These are phyloP conservation scores for Valencia hispanica DNA, from an alignment of 2,797 vertebrate species.

Conservation along the genomic window DNA sequence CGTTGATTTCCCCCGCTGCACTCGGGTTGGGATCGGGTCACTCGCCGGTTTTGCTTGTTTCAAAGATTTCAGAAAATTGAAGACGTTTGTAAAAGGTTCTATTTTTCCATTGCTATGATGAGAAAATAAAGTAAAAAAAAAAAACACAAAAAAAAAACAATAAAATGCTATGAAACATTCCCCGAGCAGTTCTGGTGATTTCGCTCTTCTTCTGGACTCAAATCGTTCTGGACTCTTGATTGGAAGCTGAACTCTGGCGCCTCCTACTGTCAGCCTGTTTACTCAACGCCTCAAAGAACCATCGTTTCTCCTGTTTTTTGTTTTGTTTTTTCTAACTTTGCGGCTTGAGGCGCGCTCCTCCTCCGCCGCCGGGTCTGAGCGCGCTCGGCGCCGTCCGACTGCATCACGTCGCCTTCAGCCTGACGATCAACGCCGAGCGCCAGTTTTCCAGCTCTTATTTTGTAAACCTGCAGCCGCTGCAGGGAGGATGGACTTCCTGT, in stretches of 20 bases:
- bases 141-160: conserved; percentile 76
- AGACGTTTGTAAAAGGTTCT: conserved; percentile 97
- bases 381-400: conserved; percentile 7
- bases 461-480: conserved; percentile 44
- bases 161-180: conserved; percentile 96
- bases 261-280: conserved; percentile 34
- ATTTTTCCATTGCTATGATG: conserved; percentile 98
- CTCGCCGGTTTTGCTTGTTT: conserved; percentile 77
- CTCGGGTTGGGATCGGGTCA: conserved; percentile 81
- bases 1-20: conserved; percentile 81
- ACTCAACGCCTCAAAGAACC: conserved; percentile 39
- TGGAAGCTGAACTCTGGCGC: conserved; percentile 44
- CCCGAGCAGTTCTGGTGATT: conserved; percentile 83
- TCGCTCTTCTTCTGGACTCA: conserved; percentile 44
- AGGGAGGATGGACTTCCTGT: conserved; percentile 55
- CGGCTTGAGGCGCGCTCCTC: conserved; percentile 10
- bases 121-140: conserved; percentile 69
- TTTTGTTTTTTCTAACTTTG: background rate
- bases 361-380: background rate
- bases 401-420: conserved; percentile 2
- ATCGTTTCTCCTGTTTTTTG: conserved; percentile 14
- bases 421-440: background rate
- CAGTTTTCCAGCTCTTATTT: conserved; percentile 42
- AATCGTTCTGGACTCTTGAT: conserved; percentile 37
- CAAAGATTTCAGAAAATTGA: conserved; percentile 70